Percentiles rank a stretch among this genome's conserved stretches.
Conservation (phyloP, 2,888 invertebrate species). For the Pristionchus exspectatus region DNA sequence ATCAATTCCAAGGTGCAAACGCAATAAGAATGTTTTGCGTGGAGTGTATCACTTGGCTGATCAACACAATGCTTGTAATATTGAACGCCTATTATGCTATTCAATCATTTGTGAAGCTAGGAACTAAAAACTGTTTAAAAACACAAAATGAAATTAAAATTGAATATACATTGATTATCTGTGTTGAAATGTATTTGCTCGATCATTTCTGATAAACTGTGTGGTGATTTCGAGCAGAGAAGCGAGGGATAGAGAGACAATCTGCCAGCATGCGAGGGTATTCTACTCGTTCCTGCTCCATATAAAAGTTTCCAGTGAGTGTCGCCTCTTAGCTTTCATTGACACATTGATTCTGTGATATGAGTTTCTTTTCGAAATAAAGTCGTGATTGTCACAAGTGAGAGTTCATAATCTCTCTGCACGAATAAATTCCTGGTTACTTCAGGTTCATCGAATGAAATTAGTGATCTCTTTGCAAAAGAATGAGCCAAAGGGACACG, state of each 20-base stretch:
- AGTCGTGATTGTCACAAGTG: background rate
- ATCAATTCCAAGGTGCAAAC: no score
- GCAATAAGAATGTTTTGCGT: no score
- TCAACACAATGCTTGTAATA: no score
- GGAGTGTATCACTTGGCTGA: no score
- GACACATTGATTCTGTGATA: background rate
- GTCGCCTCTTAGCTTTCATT: background rate
- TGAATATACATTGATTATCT: no score
- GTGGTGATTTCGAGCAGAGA: background rate
- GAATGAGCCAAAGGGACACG: background rate
- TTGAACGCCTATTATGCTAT: no score
- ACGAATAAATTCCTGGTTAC: no score
- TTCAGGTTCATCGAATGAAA: background rate
- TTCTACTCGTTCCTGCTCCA: background rate
- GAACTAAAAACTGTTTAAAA: no score
- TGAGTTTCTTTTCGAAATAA: conserved; percentile 14
- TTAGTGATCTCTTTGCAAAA: background rate
- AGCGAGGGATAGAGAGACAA: background rate
- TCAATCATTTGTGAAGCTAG: no score
- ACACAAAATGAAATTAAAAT: no score
- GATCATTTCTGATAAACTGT: background rate
- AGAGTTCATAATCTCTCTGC: background rate
- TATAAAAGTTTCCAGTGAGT: background rate
- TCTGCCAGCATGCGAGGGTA: background rate
- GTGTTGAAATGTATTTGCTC: background rate